Percentiles rank a stretch among this genome's conserved stretches.
Conservation (phyloP, 2,113 vertebrate species). For the Neolamprologus fasciatus region DNA sequence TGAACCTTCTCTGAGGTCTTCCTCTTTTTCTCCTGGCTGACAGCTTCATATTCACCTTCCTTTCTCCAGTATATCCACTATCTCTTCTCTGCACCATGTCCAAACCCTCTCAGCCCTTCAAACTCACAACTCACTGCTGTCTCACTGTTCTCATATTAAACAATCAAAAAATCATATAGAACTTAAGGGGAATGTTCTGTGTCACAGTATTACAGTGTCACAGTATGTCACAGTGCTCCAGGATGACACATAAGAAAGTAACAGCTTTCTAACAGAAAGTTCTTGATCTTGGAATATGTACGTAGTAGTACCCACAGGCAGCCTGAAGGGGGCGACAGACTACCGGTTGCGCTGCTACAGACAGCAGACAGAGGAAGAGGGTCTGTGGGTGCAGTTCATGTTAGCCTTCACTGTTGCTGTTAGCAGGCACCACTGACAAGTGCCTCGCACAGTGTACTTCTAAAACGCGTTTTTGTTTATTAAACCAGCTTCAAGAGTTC, state of each 20-base stretch:
- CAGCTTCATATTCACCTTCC: not conserved
- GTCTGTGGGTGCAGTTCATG: slow-evolving; percentile 35
- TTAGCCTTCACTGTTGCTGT: slow-evolving; percentile 7
- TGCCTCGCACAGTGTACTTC: not conserved
- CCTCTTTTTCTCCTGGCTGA: not conserved
- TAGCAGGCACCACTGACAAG: slow-evolving; percentile 15
- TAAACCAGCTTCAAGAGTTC: not conserved
- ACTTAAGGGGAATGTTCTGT: not conserved
- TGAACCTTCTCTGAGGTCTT: not conserved
- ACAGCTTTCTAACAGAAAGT: not conserved
- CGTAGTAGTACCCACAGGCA: not conserved
- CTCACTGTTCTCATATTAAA: not conserved
- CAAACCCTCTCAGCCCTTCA: not conserved
- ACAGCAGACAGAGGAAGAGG: slow-evolving; percentile 46
- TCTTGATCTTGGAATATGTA: not conserved
- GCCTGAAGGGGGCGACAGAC: slow-evolving; percentile 11
- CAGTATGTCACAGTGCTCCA: not conserved
- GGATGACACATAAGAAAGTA: not conserved
- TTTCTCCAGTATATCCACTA: not conserved
- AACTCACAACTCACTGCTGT: not conserved
- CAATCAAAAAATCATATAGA: not conserved
- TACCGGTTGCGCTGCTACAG: not conserved
- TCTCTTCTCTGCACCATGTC: not conserved
- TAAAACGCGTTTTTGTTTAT: not conserved
- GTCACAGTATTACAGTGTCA: not conserved